Conservation (phyloP, 2,797 vertebrate genomes). For the Eurystomus glaucurus region DNA sequence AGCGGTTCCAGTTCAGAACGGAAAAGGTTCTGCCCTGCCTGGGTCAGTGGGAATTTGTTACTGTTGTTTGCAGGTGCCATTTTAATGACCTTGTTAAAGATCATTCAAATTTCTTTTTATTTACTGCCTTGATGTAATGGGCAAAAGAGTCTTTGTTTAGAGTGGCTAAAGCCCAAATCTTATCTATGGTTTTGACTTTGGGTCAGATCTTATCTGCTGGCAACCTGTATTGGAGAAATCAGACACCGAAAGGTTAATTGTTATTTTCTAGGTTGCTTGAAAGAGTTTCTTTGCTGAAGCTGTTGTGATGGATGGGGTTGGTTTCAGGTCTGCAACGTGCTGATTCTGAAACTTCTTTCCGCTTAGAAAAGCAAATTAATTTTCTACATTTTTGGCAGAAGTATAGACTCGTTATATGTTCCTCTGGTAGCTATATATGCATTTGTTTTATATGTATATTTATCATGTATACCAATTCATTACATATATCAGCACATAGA, state of each 20-base stretch:
- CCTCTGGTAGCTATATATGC: not conserved
- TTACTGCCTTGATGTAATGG: not conserved
- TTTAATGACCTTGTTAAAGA: not conserved
- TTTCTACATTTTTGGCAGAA: not conserved
- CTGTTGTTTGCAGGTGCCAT: not conserved
- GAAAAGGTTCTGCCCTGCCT: not conserved
- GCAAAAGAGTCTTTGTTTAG: not conserved
- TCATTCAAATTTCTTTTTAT: not conserved
- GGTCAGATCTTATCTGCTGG: not conserved
- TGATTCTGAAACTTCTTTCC: not conserved
- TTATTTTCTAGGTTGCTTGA: not conserved
- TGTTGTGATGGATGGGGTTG: not conserved
- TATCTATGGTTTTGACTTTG: not conserved
- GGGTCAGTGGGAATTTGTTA: not conserved
- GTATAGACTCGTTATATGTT: not conserved
- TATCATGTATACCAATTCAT: too few relatives aligned
- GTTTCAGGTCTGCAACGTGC: not conserved
- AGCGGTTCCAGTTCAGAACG: not conserved
- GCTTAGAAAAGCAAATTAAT: not conserved
- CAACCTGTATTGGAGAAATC: not conserved
- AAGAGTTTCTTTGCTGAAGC: not conserved
- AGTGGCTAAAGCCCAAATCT: not conserved
- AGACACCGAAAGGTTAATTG: not conserved
- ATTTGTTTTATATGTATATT: not conserved
- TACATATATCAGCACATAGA: not conserved